Conservation (phyloP, 1,140 invertebrate genomes). For the Aplysia californica region DNA sequence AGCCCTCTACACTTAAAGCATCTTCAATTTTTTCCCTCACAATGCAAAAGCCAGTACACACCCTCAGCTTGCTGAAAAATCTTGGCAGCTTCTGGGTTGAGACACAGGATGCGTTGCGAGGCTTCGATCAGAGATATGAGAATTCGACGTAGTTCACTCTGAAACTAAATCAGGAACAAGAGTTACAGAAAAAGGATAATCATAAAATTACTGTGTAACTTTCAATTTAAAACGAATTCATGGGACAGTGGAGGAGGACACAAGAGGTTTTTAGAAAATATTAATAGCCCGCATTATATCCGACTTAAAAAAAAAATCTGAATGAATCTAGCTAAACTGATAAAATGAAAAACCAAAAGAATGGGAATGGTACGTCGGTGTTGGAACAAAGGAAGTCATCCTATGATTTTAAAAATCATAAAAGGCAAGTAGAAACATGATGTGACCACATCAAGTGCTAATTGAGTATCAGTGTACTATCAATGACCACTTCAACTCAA, state of each 20-base stretch:
- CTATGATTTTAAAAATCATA: too few relatives aligned
- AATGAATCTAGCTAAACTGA: neutral
- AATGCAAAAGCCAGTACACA: conserved; percentile 25
- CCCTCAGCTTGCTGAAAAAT: conserved; percentile 65
- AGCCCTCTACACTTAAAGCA: neutral
- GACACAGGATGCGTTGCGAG: conserved; percentile 73
- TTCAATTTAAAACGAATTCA: too few relatives aligned
- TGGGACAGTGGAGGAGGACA: neutral
- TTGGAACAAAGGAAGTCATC: too few relatives aligned
- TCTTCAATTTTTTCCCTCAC: neutral
- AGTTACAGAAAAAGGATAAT: neutral
- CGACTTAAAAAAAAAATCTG: neutral
- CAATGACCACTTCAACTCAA: too few relatives aligned
- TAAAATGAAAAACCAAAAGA: neutral
- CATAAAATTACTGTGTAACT: too few relatives aligned
- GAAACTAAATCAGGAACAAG: too few relatives aligned
- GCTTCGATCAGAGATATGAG: conserved; percentile 75
- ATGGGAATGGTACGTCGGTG: neutral
- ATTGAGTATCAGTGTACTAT: too few relatives aligned
- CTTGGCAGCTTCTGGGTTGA: conserved; percentile 71
- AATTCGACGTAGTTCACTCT: conserved; percentile 75
- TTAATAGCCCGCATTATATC: neutral
- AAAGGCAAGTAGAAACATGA: too few relatives aligned
- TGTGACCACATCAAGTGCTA: too few relatives aligned
- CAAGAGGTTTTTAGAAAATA: neutral